Evolutionary conservation across 2,797 vertebrate species (phyloP), one percentile per base, ranked within the genome.

Genomic region (Syndactyla subalaris): DNA sequence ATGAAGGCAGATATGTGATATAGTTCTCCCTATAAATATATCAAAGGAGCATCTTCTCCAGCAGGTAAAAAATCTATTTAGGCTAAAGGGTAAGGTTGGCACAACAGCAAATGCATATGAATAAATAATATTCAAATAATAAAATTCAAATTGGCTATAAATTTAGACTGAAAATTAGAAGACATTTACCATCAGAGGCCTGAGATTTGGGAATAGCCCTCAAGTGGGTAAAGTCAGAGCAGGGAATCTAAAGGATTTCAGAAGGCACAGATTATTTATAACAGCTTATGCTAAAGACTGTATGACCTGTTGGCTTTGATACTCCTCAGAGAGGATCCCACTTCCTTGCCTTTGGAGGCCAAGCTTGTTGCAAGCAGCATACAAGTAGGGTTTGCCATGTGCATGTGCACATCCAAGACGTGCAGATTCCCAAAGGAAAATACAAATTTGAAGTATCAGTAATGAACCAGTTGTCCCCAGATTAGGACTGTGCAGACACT

Each of bases 61-160:
- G 74, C 73, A 84, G 63, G 70, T 62, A n/a, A 48, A 88, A 94
- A 92, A 92, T 43, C 76, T 90, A n/a, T 93, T 96, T 76, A 93
- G 84, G n/a, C 46, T 84, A 81, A 80, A 88, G 73, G 30, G 21
- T 61, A 74, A 84, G 89, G 80, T 6, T 90, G 83, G 88, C 92
- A 92, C 45, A 78, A 49, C 54, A 81, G 36, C 43, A 73, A 81
- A 93, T 45, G 79, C 85, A 70, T 55, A 62, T 62, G 62, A 95
- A 93, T 94, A 90, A 97, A 95, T 96, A 95, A 95, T 90, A 92
- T 66, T 94, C 73, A 92, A 95, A 93, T 83, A 36, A 95, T 91
- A 75, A 91, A 88, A 88, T 72, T 68, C 20, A 62, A 55, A 78
- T 43, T 73, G 43, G 36, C 70, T 52, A 86, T 95, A 95, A 83